Evolutionary conservation across 2,797 vertebrate species (phyloP).

Genomic region (Chelmon rostratus): DNA sequence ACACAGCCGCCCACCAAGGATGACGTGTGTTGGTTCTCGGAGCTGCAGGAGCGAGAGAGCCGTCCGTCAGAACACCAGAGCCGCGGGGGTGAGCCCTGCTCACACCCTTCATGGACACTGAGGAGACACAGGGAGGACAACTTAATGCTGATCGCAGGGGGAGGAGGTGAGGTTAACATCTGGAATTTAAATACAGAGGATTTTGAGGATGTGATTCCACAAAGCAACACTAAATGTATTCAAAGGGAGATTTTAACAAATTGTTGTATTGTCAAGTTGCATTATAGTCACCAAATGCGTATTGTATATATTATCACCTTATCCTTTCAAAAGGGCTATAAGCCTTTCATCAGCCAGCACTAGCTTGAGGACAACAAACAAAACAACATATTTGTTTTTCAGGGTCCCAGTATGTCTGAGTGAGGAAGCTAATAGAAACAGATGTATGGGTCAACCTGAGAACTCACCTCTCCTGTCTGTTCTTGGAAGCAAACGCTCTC

Average conservation of each 20-base stretch:
- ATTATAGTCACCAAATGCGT: not conserved
- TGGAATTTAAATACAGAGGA: not conserved
- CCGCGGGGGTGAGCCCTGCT: slow-evolving; percentile 90
- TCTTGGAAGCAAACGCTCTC: slow-evolving; percentile 95
- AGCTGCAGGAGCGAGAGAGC: slow-evolving; percentile 84
- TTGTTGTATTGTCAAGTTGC: not conserved
- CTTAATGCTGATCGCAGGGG: not conserved
- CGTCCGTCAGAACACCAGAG: slow-evolving; percentile 88
- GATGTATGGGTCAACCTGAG: not conserved
- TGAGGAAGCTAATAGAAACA: slow-evolving; percentile 1
- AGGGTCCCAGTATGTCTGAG: not conserved
- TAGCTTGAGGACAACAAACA: not conserved
- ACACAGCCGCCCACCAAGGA: slow-evolving; percentile 70
- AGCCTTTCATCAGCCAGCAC: not conserved
- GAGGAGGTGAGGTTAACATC: not conserved
- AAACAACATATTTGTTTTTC: slow-evolving; percentile 7
- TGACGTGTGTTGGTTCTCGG: slow-evolving; percentile 79
- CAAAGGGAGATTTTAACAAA: too few species aligned
- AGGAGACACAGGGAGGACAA: not conserved
- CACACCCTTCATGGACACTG: slow-evolving; percentile 86
- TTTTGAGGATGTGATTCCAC: not conserved
- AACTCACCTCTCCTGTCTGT: slow-evolving; percentile 93
- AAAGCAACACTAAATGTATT: not conserved
- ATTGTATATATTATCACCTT: not conserved
- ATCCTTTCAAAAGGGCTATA: not conserved